These are phyloP conservation scores for Syncerus caffer DNA, from an alignment of 2,797 vertebrate genomes.

Conservation along the genomic window DNA sequence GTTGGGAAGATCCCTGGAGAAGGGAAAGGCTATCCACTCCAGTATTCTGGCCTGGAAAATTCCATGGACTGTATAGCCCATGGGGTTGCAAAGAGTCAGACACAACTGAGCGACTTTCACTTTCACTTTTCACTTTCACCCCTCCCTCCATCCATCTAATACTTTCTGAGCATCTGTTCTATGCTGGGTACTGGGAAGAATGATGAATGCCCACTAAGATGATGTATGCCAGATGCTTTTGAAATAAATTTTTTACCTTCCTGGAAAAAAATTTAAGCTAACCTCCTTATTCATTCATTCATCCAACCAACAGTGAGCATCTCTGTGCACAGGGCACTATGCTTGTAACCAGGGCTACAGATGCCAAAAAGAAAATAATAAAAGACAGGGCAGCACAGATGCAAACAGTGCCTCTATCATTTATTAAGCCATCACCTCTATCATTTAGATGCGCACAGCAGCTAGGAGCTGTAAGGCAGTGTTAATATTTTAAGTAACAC, in stretches of 20 bases:
- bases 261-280: conserved; percentile 20
- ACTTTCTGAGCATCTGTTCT: conserved; percentile 18
- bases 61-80: not conserved
- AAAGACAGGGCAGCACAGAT: not conserved
- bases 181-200: not conserved
- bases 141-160: not conserved
- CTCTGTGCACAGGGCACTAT: not conserved
- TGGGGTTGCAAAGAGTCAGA: not conserved
- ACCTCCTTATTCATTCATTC: conserved; percentile 8
- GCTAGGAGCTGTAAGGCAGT: not conserved
- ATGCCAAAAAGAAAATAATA: not conserved
- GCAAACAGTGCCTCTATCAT: not conserved
- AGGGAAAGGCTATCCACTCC: not conserved
- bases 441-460: not conserved
- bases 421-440: conserved; percentile 34
- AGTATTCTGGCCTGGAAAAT: not conserved
- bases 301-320: not conserved
- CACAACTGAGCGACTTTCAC: not conserved
- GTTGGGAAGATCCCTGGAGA: not conserved
- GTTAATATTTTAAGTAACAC: conserved; percentile 63
- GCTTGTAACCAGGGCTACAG: not conserved
- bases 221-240: not conserved
- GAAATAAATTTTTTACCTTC: conserved; percentile 5
- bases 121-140: not conserved
- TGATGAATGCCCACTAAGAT: not conserved